Evolutionary conservation across 2,113 vertebrate genomes (phyloP), one percentile per base, ranked within the genome.

Genomic region (Crocuta crocuta): DNA sequence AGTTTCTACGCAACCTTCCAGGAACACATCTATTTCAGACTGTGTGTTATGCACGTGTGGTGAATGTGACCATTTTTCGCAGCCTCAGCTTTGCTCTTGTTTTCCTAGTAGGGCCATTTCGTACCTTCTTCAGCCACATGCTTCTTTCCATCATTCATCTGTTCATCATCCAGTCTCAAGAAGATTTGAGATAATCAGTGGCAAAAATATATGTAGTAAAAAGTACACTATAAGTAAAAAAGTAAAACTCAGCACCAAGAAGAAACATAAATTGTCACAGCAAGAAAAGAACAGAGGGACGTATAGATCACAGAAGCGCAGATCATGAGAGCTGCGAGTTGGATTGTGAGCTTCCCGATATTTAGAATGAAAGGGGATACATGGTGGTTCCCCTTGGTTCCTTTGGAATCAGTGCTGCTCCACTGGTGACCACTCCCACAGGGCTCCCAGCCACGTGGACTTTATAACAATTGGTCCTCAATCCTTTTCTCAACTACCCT

Each of bases 141-240:
- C 65, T 89, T 48, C 74, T 55, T 92, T 80, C 33, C 71, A 70
- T 43, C 53, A 84, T 65, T 33, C 55, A n/a, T 63, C 53, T n/a
- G 17, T 43, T 53, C 39, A 4, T 24, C 43, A 61, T 26, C 33
- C 11, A 43, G 78, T 48, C 35, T 45, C 23, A 73, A 88, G 73
- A 89, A 89, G 55, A 76, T 7, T 0, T 86, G n/a, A 96, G n/a
- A 91, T 16, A 65, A 89, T 83, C 48, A 76, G 33, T 31, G 73
- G 53, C 85, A 84, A 48, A 65, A 66, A 95, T 50, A 33, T 79
- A 86, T 21, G 26, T 3, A 76, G 65, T 63, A 39, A 65, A 78
- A 63, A 23, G 39, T 43, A 66, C 23, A 35, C n/a, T 31, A 9
- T 31, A 55, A 76, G 15, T 26, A 81, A 76, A 83, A 76, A 73